Percentiles rank a stretch among this genome's conserved stretches.
Evolutionary conservation across 2,888 invertebrate genomes (phyloP).

Genomic region (Drosophila falleni): DNA sequence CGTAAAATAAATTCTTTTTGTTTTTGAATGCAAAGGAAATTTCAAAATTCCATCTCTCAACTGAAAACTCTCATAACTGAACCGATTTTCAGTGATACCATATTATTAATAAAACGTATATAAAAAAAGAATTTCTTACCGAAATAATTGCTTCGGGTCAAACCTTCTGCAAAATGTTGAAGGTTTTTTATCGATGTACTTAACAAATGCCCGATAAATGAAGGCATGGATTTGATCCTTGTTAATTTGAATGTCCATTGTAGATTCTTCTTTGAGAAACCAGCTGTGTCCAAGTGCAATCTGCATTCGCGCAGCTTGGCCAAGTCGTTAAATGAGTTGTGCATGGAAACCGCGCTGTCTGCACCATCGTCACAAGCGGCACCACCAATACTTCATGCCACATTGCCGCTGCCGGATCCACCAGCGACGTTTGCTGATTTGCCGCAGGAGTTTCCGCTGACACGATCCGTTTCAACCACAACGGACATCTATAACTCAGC

Average conservation of each 20-base stretch:
- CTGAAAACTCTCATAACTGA: too few species aligned
- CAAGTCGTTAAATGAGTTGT: constrained; percentile 85
- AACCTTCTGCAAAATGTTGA: too few species aligned
- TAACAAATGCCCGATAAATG: too few species aligned
- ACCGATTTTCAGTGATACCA: too few species aligned
- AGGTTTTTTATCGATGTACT: too few species aligned
- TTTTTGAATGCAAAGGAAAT: too few species aligned
- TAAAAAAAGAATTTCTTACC: too few species aligned
- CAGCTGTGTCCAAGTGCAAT: constrained; percentile 81
- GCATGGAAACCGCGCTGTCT: constrained; percentile 74
- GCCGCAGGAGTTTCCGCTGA: constrained; percentile 83
- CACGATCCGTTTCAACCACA: constrained; percentile 85
- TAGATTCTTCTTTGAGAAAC: constrained; percentile 84
- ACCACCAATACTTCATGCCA: constrained; percentile 43
- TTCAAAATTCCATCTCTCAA: too few species aligned
- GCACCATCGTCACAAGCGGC: constrained; percentile 35
- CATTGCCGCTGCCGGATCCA: constrained; percentile 17
- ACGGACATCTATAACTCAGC: constrained; percentile 81
- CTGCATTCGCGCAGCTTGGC: constrained; percentile 84
- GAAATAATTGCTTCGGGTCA: too few species aligned
- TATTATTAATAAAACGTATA: too few species aligned
- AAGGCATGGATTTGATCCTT: neutral
- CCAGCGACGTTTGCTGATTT: constrained; percentile 62
- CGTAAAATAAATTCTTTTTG: too few species aligned
- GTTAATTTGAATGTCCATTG: neutral